These are phyloP conservation scores for Agonopterix heracliana DNA, from an alignment of 2,888 invertebrate genomes.

Conservation along the genomic window DNA sequence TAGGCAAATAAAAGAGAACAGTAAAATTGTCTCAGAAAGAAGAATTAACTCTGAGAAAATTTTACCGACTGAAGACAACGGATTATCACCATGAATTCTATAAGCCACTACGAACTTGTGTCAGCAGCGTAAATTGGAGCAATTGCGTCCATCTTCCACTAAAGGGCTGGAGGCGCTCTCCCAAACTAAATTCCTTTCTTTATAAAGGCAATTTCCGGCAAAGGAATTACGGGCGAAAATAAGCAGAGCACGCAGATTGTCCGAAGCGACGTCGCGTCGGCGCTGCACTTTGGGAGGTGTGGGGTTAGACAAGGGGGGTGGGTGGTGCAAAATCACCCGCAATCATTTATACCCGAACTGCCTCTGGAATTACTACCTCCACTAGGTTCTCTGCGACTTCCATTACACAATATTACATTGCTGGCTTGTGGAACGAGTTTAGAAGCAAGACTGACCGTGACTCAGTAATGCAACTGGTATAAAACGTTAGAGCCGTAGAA, in stretches of 20 bases:
- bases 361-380: constrained; percentile 71
- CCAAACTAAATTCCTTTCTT: constrained; percentile 60
- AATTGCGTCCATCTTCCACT: too few relatives aligned
- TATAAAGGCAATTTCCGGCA: constrained; percentile 74
- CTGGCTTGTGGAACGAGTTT: constrained; percentile 6
- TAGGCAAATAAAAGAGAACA: too few relatives aligned
- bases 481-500: constrained; percentile 8
- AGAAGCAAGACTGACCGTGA: constrained; percentile 4
- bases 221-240: constrained; percentile 74
- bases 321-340: constrained; percentile 75
- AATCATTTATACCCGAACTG: constrained; percentile 76
- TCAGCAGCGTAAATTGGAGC: too few relatives aligned
- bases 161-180: constrained; percentile 30
- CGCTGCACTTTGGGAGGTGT: constrained; percentile 62
- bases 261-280: constrained; percentile 70
- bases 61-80: constrained; percentile 3
- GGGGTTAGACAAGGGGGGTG: constrained; percentile 45
- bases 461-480: constrained; percentile 21
- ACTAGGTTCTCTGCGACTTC: constrained; percentile 53
- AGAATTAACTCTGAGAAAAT: constrained; percentile 2
- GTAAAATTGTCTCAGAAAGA: too few relatives aligned
- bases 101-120: too few relatives aligned
- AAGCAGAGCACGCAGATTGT: constrained; percentile 76
- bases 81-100: too few relatives aligned
- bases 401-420: constrained; percentile 27